These are phyloP conservation scores for Aurelia aurita complex sp. Pacific DNA, from an alignment of 30 jellyfish, hydroid and myxozoan species.

Conservation along the genomic window DNA sequence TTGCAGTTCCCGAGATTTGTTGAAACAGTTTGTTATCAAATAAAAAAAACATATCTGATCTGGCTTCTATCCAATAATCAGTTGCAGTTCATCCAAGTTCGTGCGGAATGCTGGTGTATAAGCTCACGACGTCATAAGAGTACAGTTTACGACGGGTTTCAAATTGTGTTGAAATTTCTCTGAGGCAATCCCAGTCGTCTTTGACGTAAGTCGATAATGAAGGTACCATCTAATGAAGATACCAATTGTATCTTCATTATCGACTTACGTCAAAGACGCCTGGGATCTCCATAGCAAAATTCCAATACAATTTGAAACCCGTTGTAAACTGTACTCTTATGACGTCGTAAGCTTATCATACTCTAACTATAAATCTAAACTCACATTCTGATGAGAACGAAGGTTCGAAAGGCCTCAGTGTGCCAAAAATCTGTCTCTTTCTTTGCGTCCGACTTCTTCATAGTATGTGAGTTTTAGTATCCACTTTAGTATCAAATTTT, in stretches of 20 bases:
- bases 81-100: not conserved
- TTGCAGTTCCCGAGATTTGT: constrained; percentile 31
- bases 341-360: not conserved
- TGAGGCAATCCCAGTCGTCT: constrained; percentile 23
- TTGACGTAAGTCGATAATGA: constrained; percentile 1
- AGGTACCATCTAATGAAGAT: not conserved
- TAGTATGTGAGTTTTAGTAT: too few species aligned
- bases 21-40: constrained; percentile 14
- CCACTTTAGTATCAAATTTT: too few species aligned
- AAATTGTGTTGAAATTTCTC: not conserved
- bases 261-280: constrained; percentile 11
- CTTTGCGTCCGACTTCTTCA: too few species aligned
- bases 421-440: too few species aligned
- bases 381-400: too few species aligned
- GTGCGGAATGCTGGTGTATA: not conserved
- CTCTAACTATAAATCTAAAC: too few species aligned
- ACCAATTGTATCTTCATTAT: not conserved
- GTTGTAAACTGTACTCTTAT: not conserved
- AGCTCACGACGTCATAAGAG: not conserved
- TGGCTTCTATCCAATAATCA: not conserved
- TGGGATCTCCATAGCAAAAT: constrained; percentile 8
- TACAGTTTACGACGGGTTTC: not conserved
- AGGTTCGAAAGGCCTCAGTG: too few species aligned
- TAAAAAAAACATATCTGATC: not conserved
- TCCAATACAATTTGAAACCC: not conserved